Conservation (phyloP, 2,888 invertebrate species). For the Rotaria socialis region DNA sequence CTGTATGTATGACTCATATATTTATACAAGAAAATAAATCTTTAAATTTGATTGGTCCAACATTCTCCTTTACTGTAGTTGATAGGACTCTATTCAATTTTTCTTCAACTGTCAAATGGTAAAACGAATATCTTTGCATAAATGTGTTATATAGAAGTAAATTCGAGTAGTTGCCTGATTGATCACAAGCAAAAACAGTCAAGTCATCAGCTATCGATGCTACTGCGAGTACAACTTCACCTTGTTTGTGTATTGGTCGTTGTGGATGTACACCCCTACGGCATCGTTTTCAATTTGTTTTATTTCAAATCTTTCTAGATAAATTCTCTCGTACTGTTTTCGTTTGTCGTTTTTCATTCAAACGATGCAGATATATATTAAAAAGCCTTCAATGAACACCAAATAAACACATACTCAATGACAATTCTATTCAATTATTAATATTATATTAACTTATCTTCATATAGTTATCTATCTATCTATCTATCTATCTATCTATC, state of each 20-base stretch:
- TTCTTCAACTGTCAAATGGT: neutral
- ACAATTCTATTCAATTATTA: neutral
- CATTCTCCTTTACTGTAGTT: neutral
- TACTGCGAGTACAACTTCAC: conserved; percentile 13
- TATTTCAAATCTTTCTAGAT: neutral
- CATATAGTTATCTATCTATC: neutral
- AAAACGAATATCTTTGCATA: neutral
- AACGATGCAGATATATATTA: conserved; percentile 22
- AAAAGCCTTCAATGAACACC: neutral
- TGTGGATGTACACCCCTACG: neutral
- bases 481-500: neutral
- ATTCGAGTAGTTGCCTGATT: neutral
- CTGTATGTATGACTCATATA: neutral
- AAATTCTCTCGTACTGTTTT: conserved; percentile 26
- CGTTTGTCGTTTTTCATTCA: neutral
- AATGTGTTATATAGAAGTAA: neutral
- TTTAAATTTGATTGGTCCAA: neutral
- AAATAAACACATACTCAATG: conserved; percentile 3
- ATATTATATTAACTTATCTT: neutral
- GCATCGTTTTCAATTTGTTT: neutral
- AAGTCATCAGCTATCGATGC: conserved; percentile 1
- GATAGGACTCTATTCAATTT: neutral
- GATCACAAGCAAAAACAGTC: conserved; percentile 10
- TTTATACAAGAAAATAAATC: neutral
- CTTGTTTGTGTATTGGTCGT: conserved; percentile 15